phyloP scores from a whole-genome alignment of 2,888 invertebrate species.

The Drosophila fulvimacula region DNA sequence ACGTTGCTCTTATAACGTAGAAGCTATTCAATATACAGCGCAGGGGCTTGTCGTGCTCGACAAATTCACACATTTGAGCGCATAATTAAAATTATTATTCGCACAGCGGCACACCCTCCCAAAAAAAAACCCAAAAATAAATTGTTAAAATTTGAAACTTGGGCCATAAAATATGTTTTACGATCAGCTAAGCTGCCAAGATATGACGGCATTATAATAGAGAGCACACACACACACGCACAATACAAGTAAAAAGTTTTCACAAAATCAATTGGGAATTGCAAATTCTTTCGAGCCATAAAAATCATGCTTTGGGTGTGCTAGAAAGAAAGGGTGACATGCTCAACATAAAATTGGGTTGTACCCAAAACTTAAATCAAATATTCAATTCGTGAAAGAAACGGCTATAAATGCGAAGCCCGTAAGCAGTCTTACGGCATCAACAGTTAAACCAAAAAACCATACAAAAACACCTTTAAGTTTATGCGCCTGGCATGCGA shows the following conservation, averaged over 20 bases:
- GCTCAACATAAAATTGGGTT: slow-evolving; percentile 8
- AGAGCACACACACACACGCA: slow-evolving; percentile 12
- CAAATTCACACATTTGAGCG: slow-evolving; percentile 31
- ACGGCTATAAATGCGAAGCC: slow-evolving; percentile 28
- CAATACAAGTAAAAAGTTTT: slow-evolving; percentile 20
- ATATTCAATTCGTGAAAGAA: slow-evolving; percentile 47
- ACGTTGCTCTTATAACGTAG: background rate
- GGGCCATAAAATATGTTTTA: slow-evolving; percentile 63
- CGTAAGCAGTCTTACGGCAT: slow-evolving; percentile 32
- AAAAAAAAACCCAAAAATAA: slow-evolving; percentile 25
- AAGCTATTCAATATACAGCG: slow-evolving; percentile 13
- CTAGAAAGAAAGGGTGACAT: slow-evolving; percentile 4
- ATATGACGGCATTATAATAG: slow-evolving; percentile 67
- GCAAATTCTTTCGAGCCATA: slow-evolving; percentile 53
- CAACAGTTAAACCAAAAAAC: slow-evolving; percentile 36
- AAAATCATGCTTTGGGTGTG: slow-evolving; percentile 52
- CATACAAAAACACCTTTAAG: slow-evolving; percentile 39
- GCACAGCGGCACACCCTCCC: slow-evolving; percentile 29
- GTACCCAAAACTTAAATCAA: slow-evolving; percentile 29
- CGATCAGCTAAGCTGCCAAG: slow-evolving; percentile 44
- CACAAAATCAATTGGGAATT: slow-evolving; percentile 47
- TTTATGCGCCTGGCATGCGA: slow-evolving; percentile 70
- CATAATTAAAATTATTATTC: slow-evolving; percentile 22
- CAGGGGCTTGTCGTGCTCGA: slow-evolving; percentile 17
- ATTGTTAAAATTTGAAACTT: slow-evolving; percentile 48